Evolutionary conservation across 2,113 vertebrate genomes (phyloP).

Genomic region (Eulemur rufifrons): DNA sequence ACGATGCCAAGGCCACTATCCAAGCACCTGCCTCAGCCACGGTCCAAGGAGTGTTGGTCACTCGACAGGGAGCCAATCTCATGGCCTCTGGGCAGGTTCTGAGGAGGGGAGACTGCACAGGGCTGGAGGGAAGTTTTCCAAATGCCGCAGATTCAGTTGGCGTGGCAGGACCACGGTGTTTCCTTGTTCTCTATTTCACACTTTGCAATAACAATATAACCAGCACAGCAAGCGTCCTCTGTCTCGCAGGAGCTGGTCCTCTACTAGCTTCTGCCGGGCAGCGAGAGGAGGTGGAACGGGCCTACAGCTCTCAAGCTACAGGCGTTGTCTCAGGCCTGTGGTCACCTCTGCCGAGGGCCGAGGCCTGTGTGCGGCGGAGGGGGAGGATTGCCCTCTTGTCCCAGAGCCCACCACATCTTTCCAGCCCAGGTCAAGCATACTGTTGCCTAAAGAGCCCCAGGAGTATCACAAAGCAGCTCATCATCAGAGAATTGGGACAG

Average conservation of each 20-base stretch:
- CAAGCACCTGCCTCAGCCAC: neutral
- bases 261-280: neutral
- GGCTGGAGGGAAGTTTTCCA: neutral
- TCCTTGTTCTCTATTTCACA: neutral
- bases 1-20: neutral
- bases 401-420: neutral
- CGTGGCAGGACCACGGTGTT: neutral
- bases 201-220: neutral
- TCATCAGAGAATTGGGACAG: neutral
- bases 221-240: neutral
- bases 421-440: neutral
- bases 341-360: neutral
- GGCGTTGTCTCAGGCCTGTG: neutral
- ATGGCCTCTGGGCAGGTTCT: neutral
- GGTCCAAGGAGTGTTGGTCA: neutral
- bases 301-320: neutral
- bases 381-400: neutral
- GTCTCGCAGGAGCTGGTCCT: neutral
- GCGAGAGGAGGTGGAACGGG: neutral
- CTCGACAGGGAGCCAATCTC: neutral
- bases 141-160: neutral
- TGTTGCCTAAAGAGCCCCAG: neutral
- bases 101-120: neutral
- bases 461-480: neutral
- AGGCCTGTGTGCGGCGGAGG: too few relatives aligned